Conservation (phyloP, 2,888 invertebrate species). For the Holacanthella duospinosa region DNA sequence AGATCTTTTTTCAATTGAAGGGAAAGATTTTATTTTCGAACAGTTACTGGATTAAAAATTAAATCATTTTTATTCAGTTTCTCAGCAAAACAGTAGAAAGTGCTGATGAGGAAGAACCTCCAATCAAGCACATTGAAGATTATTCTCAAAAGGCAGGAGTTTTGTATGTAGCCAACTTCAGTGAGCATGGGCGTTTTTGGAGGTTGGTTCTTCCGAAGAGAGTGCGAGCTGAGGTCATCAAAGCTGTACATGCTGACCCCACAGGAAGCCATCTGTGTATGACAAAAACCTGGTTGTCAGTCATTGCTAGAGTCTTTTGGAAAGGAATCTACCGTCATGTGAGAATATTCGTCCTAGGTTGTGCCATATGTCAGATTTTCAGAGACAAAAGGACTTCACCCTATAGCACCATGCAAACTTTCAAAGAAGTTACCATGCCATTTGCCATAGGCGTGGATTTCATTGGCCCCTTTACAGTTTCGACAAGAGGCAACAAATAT, state of each 20-base stretch:
- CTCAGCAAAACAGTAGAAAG: background rate
- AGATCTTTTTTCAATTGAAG: background rate
- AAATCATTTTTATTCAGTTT: background rate
- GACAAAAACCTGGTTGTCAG: conserved; percentile 17
- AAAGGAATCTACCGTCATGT: conserved; percentile 19
- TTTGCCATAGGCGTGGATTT: conserved; percentile 35
- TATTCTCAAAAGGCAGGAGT: background rate
- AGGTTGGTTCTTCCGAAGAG: conserved; percentile 8
- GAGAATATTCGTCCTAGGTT: conserved; percentile 16
- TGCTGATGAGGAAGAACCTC: background rate
- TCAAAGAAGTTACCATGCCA: conserved; percentile 16
- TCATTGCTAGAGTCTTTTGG: conserved; percentile 26
- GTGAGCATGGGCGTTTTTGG: background rate
- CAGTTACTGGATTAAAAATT: background rate
- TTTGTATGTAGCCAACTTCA: conserved; percentile 4
- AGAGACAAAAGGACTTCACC: conserved; percentile 7
- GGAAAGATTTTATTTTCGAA: background rate
- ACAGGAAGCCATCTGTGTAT: conserved; percentile 24
- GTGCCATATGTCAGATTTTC: conserved; percentile 20
- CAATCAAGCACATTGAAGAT: background rate
- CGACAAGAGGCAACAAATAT: conserved; percentile 19
- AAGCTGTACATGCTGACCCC: conserved; percentile 17
- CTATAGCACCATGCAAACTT: conserved; percentile 7
- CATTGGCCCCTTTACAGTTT: conserved; percentile 25
- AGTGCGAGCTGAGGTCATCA: conserved; percentile 6